Conservation (phyloP, 2,888 invertebrate genomes). For the Malthinus seriepunctatus region DNA sequence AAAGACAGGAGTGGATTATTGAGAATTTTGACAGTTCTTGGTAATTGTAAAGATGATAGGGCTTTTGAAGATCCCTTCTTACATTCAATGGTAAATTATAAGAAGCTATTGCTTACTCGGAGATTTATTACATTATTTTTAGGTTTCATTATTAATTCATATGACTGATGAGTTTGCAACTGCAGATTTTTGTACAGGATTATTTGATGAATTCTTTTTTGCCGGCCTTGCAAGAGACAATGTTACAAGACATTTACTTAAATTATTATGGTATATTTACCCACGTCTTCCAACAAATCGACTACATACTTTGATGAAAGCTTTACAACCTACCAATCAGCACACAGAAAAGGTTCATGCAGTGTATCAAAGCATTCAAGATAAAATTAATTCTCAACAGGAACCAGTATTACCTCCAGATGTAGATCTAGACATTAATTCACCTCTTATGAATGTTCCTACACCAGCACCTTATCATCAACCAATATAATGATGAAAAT, state of each 20-base stretch:
- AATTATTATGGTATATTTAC: conserved; percentile 89
- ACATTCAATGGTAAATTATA: conserved; percentile 74
- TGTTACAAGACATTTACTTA: conserved; percentile 87
- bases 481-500: too few species aligned
- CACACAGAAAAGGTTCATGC: conserved; percentile 85
- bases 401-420: conserved; percentile 64
- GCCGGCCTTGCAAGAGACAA: conserved; percentile 88
- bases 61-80: conserved; percentile 95
- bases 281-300: conserved; percentile 80
- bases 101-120: background rate
- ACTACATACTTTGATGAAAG: conserved; percentile 79
- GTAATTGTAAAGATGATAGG: conserved; percentile 88
- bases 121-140: conserved; percentile 30
- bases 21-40: conserved; percentile 86
- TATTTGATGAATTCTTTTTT: conserved; percentile 95
- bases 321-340: conserved; percentile 74
- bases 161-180: conserved; percentile 91
- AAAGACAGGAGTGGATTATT: conserved; percentile 81
- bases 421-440: conserved; percentile 73
- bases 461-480: conserved; percentile 72
- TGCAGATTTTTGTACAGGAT: conserved; percentile 92
- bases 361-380: conserved; percentile 75
- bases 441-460: conserved; percentile 84
- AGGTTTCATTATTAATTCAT: conserved; percentile 78
- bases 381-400: conserved; percentile 74